Evolutionary conservation across 1,140 invertebrate species (phyloP).

Genomic region (Drosophila ercepeae): DNA sequence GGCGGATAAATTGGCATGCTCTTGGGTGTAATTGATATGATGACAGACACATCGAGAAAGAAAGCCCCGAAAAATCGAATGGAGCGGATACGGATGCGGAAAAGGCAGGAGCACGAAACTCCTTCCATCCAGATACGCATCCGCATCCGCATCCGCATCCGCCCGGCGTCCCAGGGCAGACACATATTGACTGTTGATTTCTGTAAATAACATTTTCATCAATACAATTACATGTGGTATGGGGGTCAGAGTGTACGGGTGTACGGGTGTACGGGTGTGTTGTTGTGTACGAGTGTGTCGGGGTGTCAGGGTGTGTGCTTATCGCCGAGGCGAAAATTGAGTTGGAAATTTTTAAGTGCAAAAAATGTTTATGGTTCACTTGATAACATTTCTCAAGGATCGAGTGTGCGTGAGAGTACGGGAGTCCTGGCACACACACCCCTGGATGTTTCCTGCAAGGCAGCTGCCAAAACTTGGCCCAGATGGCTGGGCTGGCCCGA

Average conservation of each 20-base stretch:
- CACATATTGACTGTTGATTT: constrained; percentile 57
- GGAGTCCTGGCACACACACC: constrained; percentile 35
- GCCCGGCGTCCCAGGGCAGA: constrained; percentile 9
- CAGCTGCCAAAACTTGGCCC: constrained; percentile 2
- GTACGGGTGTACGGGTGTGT: constrained; percentile 9
- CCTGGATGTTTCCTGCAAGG: neutral
- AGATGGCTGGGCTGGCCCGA: neutral
- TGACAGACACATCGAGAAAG: constrained; percentile 34
- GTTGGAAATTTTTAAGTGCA: constrained; percentile 75
- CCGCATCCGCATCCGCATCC: constrained; percentile 15
- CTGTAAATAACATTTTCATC: constrained; percentile 79
- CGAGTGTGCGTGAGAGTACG: constrained; percentile 48
- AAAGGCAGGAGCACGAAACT: constrained; percentile 24
- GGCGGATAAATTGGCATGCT: constrained; percentile 71
- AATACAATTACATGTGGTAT: constrained; percentile 64
- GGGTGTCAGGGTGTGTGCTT: constrained; percentile 26
- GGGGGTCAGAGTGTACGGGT: constrained; percentile 9
- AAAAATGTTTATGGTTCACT: constrained; percentile 73
- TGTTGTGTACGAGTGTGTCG: too few species aligned
- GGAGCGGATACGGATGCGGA: constrained; percentile 32
- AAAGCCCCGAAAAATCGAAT: constrained; percentile 14
- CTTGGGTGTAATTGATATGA: constrained; percentile 74
- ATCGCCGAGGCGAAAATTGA: constrained; percentile 62
- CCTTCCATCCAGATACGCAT: constrained; percentile 4
- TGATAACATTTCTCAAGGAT: constrained; percentile 67